Evolutionary conservation across 2,888 invertebrate species (phyloP), one percentile per base, ranked within the genome.

Genomic region (Microchrysa polita): DNA sequence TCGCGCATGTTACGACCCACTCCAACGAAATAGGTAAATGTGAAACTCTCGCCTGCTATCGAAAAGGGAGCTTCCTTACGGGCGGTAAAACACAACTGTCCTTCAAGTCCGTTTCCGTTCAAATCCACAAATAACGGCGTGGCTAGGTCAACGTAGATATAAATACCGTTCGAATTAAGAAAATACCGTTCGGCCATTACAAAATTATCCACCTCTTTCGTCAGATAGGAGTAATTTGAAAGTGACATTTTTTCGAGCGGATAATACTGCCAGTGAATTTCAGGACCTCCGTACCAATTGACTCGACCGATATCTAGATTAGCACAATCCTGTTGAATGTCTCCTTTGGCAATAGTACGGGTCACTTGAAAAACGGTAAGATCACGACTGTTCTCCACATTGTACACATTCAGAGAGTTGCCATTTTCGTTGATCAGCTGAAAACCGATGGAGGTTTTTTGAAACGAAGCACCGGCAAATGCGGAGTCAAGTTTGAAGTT

Each of bases 111-210:
- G 0, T 74, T 77, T 0, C 87, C 84, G 78, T 91, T 91, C 76
- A 90, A 88, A 78, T 90, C 89, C 1, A 92, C 86, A 80, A 91
- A 91, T 0, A 93, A 82, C 0, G 92, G 92, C 0, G 88, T 88
- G 22, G 86, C 86, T 53, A 88, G 87, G 77, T 90, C 88, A 52
- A 92, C 88, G 78, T 88, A 88, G 71, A 91, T 84, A 79, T 89
- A 90, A 20, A 88, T 83, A 1, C 93, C 92, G 10, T 86, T 82
- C 0, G 92, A 90, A 78, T 87, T 91, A 0, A 93, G 82, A 91
- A 92, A 90, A 80, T 90, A 90, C 0, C 89, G 88, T 78, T 90
- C 90, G 0, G 88, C 86, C 2, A 90, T 82, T 0, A 86, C 89
- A 77, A 87, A 87, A 80, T 88, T 88, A 78, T 87, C 87, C 0